These are phyloP conservation scores for Unio pictorum DNA, from an alignment of 2,888 invertebrate species.

Conservation along the genomic window DNA sequence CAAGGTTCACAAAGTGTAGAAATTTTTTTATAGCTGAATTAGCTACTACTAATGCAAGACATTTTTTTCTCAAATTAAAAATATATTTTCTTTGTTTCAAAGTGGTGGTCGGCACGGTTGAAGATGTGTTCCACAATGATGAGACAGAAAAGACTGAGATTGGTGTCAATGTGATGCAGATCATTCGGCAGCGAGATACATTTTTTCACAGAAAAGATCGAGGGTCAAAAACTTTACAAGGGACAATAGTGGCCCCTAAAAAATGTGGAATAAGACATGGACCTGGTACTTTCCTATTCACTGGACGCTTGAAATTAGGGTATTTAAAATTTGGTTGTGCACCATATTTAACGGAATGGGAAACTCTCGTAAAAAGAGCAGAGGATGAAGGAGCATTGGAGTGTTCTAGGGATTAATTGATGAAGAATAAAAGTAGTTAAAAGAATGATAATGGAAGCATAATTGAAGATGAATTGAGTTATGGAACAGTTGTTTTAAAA, in stretches of 20 bases:
- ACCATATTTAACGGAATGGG: slow-evolving; percentile 46
- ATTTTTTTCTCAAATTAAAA: too few relatives aligned
- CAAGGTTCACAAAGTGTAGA: too few relatives aligned
- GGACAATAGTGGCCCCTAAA: slow-evolving; percentile 29
- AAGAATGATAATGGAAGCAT: not conserved
- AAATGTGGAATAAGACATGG: slow-evolving; percentile 36
- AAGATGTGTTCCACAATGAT: slow-evolving; percentile 17
- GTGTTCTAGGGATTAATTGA: slow-evolving; percentile 22
- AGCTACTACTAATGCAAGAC: too few relatives aligned
- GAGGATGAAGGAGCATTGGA: slow-evolving; percentile 18
- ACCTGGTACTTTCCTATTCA: slow-evolving; percentile 41
- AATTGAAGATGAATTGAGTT: too few relatives aligned
- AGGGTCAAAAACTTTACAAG: too few relatives aligned
- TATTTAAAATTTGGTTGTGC: slow-evolving; percentile 41
- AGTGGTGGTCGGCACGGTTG: slow-evolving; percentile 44
- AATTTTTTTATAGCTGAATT: too few relatives aligned
- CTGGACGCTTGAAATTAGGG: slow-evolving; percentile 45
- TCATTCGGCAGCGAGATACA: slow-evolving; percentile 29
- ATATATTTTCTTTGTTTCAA: slow-evolving; percentile 5
- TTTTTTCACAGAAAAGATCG: too few relatives aligned
- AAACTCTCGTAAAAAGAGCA: slow-evolving; percentile 22
- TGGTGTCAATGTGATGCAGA: slow-evolving; percentile 31
- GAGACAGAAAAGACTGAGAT: slow-evolving; percentile 27
- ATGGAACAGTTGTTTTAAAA: too few relatives aligned
- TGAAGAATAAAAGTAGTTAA: not conserved